These are phyloP conservation scores for Ichneumon xanthorius DNA, from an alignment of 2,888 invertebrate species.

Conservation along the genomic window DNA sequence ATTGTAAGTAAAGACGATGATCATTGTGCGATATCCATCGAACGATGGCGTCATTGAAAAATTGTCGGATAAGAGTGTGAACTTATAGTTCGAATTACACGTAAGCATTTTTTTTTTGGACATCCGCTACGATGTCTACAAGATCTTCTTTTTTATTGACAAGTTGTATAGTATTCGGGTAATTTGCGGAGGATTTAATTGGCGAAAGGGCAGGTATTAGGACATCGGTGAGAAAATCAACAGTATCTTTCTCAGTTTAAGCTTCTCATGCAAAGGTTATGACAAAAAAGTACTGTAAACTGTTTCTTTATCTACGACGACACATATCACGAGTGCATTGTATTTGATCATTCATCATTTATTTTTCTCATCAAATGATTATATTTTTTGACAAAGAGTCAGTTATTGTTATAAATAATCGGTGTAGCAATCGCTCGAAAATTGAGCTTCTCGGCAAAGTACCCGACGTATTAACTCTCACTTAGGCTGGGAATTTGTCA, in stretches of 20 bases:
- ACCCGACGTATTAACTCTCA: not conserved
- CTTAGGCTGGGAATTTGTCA: not conserved
- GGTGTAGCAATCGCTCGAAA: not conserved
- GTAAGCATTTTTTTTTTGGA: not conserved
- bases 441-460: not conserved
- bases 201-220: too few relatives aligned
- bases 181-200: not conserved
- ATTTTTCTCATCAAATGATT: not conserved
- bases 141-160: not conserved
- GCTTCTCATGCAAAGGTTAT: not conserved
- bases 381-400: not conserved
- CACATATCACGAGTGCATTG: not conserved
- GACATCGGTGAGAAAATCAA: too few relatives aligned
- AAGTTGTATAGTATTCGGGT: not conserved
- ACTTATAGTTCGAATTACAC: slow-evolving; percentile 7
- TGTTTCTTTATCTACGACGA: not conserved
- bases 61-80: not conserved
- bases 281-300: not conserved
- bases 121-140: not conserved
- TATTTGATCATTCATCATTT: not conserved
- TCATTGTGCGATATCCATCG: not conserved
- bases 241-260: not conserved
- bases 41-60: slow-evolving; percentile 12
- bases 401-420: not conserved
- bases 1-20: slow-evolving; percentile 28